These are phyloP conservation scores for Iselma pallidipennis DNA, from an alignment of 2,888 invertebrate genomes.

Conservation along the genomic window DNA sequence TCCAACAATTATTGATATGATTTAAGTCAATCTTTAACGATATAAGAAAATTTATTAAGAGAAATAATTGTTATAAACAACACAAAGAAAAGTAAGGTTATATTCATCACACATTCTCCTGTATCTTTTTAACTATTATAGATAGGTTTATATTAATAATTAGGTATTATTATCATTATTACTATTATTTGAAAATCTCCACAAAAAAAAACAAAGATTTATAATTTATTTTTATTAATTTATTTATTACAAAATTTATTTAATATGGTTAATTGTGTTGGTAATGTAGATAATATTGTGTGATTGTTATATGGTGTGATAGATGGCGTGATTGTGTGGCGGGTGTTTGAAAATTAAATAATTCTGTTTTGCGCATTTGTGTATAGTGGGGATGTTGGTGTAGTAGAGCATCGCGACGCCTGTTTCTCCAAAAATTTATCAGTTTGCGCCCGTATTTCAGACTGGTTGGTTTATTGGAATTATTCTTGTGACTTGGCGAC, in stretches of 20 bases:
- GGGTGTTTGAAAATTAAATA: not conserved
- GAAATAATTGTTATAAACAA: not conserved
- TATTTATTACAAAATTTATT: not conserved
- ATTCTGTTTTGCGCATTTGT: not conserved
- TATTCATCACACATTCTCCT: no score
- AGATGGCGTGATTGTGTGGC: not conserved
- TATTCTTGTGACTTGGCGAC: not conserved
- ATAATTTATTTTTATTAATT: not conserved
- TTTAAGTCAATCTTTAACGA: not conserved
- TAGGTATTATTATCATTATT: no score
- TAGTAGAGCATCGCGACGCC: not conserved
- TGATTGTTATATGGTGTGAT: not conserved
- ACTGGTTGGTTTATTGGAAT: not conserved
- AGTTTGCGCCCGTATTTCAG: not conserved
- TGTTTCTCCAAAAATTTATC: not conserved
- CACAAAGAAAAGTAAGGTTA: not conserved
- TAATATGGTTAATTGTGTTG: not conserved
- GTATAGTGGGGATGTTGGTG: not conserved
- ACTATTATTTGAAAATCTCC: no score
- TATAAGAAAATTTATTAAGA: not conserved
- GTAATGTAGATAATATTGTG: not conserved
- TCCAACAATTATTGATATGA: not conserved
- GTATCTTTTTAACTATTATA: no score
- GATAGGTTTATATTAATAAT: no score
- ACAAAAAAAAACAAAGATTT: not conserved